Evolutionary conservation across 1,140 invertebrate species (phyloP).

Genomic region (Atta texana): DNA sequence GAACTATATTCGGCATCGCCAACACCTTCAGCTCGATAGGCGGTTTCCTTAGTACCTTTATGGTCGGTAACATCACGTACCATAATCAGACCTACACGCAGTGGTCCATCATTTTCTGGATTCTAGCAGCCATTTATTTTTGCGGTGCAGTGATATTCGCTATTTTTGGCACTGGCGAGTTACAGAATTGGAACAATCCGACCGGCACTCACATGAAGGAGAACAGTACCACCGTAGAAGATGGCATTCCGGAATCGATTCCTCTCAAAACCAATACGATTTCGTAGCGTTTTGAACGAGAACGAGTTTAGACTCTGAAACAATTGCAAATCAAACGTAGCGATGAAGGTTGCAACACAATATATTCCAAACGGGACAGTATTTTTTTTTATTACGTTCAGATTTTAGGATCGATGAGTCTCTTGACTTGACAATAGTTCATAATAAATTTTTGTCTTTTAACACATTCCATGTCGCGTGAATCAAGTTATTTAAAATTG

Average conservation of each 20-base stretch:
- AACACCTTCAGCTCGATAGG: slow-evolving; percentile 96
- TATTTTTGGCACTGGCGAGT: slow-evolving; percentile 90
- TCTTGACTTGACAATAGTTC: neutral
- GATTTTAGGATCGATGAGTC: neutral
- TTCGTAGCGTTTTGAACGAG: slow-evolving; percentile 30
- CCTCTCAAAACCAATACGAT: slow-evolving; percentile 75
- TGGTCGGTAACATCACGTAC: slow-evolving; percentile 94
- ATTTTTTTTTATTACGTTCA: slow-evolving; percentile 44
- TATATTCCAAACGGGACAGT: slow-evolving; percentile 55
- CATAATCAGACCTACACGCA: slow-evolving; percentile 91
- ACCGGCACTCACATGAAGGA: slow-evolving; percentile 36
- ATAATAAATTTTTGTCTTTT: neutral
- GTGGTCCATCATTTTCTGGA: slow-evolving; percentile 95
- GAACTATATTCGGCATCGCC: slow-evolving; percentile 95
- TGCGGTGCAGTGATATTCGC: slow-evolving; percentile 90
- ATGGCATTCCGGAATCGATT: slow-evolving; percentile 58
- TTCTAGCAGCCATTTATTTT: slow-evolving; percentile 91
- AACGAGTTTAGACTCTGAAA: neutral
- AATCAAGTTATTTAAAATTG: too few relatives aligned
- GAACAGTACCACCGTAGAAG: slow-evolving; percentile 24
- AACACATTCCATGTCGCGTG: too few relatives aligned
- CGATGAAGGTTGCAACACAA: slow-evolving; percentile 11
- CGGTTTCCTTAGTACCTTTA: slow-evolving; percentile 93
- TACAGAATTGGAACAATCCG: slow-evolving; percentile 89
- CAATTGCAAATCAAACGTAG: neutral